phyloP scores from a whole-genome alignment of 2,888 invertebrate genomes.

The Thalpophila matura region DNA sequence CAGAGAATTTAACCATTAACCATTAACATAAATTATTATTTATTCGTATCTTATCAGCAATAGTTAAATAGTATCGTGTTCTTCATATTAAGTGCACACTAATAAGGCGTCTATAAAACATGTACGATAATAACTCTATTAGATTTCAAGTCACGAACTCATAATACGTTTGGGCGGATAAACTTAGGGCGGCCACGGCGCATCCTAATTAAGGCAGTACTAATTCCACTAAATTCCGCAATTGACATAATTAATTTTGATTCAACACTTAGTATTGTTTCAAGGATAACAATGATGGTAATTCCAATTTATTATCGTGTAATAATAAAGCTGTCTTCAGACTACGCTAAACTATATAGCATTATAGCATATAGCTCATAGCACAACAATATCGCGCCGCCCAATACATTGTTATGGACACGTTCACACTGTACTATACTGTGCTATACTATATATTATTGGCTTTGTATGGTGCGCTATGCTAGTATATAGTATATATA shows the following conservation, averaged over 20 bases:
- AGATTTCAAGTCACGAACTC: slow-evolving; percentile 75
- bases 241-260: slow-evolving; percentile 56
- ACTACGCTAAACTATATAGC: no score
- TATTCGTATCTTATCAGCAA: slow-evolving; percentile 9
- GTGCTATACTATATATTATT: no score
- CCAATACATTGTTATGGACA: no score
- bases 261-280: slow-evolving; percentile 46
- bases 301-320: slow-evolving; percentile 17
- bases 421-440: no score
- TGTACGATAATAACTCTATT: slow-evolving; percentile 61
- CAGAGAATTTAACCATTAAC: no score
- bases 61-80: background rate
- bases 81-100: slow-evolving; percentile 15
- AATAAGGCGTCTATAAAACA: slow-evolving; percentile 24
- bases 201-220: slow-evolving; percentile 65
- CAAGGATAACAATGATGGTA: slow-evolving; percentile 7
- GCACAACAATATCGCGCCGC: no score
- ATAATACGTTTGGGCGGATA: slow-evolving; percentile 75
- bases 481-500: no score
- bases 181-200: slow-evolving; percentile 66
- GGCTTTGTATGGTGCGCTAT: no score
- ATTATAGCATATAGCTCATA: no score
- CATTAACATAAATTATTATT: no score
- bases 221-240: slow-evolving; percentile 60
- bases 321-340: no score